These are phyloP conservation scores for Gambusia affinis DNA, from an alignment of 2,113 vertebrate species.

Conservation along the genomic window DNA sequence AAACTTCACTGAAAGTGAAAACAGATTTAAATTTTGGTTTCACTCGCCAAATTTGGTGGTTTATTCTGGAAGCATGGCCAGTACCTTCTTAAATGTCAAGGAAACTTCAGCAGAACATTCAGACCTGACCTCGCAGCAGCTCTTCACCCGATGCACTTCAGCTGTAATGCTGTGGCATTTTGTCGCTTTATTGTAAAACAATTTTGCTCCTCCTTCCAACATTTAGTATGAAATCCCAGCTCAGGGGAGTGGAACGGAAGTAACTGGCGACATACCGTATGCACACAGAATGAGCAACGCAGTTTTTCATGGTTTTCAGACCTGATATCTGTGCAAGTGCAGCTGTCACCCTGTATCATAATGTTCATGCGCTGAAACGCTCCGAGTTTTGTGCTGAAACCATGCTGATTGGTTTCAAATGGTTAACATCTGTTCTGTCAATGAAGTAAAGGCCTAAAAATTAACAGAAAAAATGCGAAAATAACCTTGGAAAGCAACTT, in stretches of 20 bases:
- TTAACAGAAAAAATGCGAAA: slow-evolving; percentile 20
- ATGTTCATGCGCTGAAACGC: slow-evolving; percentile 18
- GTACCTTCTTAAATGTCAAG: slow-evolving; percentile 10
- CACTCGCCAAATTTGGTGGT: slow-evolving; percentile 9
- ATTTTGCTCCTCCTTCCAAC: slow-evolving; percentile 41
- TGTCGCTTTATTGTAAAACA: slow-evolving; percentile 37
- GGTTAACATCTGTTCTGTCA: slow-evolving; percentile 32
- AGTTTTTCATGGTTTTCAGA: slow-evolving; percentile 29
- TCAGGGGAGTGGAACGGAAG: slow-evolving; percentile 37
- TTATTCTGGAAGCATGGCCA: background rate
- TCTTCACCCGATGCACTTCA: slow-evolving; percentile 34
- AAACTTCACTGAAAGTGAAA: no score
- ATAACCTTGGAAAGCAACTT: slow-evolving; percentile 8
- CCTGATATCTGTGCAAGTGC: slow-evolving; percentile 15
- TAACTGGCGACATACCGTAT: slow-evolving; percentile 30
- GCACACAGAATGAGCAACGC: slow-evolving; percentile 22
- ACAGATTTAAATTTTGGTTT: background rate
- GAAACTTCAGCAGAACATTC: slow-evolving; percentile 39
- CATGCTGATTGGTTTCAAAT: slow-evolving; percentile 3
- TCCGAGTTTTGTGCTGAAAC: slow-evolving; percentile 42
- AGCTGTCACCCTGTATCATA: slow-evolving; percentile 31
- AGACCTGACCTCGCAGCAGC: slow-evolving; percentile 35
- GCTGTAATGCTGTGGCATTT: slow-evolving; percentile 41
- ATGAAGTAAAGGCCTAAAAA: slow-evolving; percentile 14
- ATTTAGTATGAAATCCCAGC: slow-evolving; percentile 35